Conservation (phyloP, 2,797 vertebrate genomes). For the Acanthiza pusilla region DNA sequence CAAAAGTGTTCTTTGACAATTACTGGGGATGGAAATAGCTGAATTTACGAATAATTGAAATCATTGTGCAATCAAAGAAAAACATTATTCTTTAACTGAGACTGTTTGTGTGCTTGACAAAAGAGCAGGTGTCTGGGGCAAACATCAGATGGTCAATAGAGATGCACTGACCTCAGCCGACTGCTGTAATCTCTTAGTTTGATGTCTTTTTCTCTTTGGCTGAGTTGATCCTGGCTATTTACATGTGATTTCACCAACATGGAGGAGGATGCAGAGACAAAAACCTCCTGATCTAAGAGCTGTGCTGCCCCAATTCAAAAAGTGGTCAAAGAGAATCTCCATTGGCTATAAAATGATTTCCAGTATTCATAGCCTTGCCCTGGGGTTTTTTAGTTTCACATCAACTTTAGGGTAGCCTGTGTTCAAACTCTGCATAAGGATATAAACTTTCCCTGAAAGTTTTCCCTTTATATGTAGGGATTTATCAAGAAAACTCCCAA, state of each 20-base stretch:
- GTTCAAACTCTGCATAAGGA: background rate
- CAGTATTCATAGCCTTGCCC: background rate
- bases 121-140: background rate
- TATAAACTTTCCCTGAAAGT: background rate
- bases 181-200: background rate
- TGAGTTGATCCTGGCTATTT: background rate
- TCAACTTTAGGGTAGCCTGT: background rate
- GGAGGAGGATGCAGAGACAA: background rate
- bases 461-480: background rate
- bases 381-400: background rate
- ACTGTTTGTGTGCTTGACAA: background rate
- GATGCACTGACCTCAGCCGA: background rate
- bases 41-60: background rate
- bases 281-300: background rate
- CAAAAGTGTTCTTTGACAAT: background rate
- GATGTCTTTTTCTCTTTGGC: background rate
- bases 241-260: background rate
- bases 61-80: background rate
- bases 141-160: background rate
- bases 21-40: background rate
- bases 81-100: background rate
- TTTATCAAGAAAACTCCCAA: background rate
- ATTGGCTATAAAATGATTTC: background rate
- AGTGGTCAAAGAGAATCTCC: background rate
- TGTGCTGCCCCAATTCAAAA: background rate